Conservation (phyloP, 2,888 invertebrate species). For the Drosophila nr. medialis region DNA sequence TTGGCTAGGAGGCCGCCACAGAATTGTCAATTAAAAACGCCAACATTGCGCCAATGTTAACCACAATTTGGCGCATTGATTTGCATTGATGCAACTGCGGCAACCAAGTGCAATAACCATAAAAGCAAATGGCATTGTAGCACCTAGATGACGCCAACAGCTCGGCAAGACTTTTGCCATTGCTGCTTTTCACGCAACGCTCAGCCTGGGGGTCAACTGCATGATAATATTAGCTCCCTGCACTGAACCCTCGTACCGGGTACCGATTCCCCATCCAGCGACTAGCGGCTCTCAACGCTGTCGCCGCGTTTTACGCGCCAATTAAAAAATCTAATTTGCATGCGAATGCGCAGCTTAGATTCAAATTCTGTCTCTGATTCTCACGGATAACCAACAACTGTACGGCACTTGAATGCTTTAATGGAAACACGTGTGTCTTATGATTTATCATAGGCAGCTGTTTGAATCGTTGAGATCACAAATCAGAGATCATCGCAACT, state of each 20-base stretch:
- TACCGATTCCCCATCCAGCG: slow-evolving; percentile 28
- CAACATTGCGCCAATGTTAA: slow-evolving; percentile 67
- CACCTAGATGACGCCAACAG: slow-evolving; percentile 70
- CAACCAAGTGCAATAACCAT: slow-evolving; percentile 69
- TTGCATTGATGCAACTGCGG: slow-evolving; percentile 70
- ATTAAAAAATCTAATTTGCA: slow-evolving; percentile 81
- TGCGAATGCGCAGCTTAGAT: slow-evolving; percentile 48
- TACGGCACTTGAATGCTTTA: slow-evolving; percentile 25
- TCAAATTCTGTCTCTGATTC: slow-evolving; percentile 44
- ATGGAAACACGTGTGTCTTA: slow-evolving; percentile 55
- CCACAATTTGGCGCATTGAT: slow-evolving; percentile 68
- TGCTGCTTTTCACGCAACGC: slow-evolving; percentile 53
- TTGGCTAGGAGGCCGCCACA: slow-evolving; percentile 21
- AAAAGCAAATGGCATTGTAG: slow-evolving; percentile 76
- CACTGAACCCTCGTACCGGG: not conserved
- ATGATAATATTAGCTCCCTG: slow-evolving; percentile 20
- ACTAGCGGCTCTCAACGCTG: slow-evolving; percentile 38
- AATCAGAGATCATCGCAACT: slow-evolving; percentile 36
- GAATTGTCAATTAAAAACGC: slow-evolving; percentile 74
- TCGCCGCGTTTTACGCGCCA: slow-evolving; percentile 72
- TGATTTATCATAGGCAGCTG: slow-evolving; percentile 67
- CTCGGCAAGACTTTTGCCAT: slow-evolving; percentile 40
- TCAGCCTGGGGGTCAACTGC: slow-evolving; percentile 52
- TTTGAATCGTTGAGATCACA: slow-evolving; percentile 31
- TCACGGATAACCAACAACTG: slow-evolving; percentile 49